phyloP scores from a whole-genome alignment of 2,113 vertebrate genomes.

The Cyphomyrus discorhynchus region DNA sequence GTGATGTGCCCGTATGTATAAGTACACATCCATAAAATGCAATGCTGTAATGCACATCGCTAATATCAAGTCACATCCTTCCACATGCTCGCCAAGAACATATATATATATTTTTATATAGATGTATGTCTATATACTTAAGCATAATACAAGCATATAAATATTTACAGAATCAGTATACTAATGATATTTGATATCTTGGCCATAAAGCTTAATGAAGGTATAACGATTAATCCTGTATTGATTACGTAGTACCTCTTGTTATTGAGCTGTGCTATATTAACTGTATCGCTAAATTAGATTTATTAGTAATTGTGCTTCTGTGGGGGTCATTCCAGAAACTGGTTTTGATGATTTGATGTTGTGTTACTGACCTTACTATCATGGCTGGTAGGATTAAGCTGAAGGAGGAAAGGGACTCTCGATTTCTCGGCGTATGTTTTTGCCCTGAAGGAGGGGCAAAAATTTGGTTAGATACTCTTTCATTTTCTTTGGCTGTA shows the following conservation, averaged over 20 bases:
- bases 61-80: background rate
- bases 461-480: background rate
- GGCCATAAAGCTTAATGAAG: constrained; percentile 18
- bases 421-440: background rate
- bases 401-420: background rate
- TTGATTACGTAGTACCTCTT: constrained; percentile 22
- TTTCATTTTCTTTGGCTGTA: too few species aligned
- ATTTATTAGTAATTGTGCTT: constrained; percentile 6
- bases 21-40: background rate
- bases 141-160: background rate
- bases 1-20: background rate
- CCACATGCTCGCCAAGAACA: background rate
- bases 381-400: background rate
- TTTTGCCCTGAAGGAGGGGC: background rate
- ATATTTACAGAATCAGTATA: constrained; percentile 12
- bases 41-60: background rate
- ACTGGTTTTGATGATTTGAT: constrained; percentile 3
- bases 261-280: constrained; percentile 23
- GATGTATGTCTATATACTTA: constrained; percentile 1
- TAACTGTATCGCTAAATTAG: constrained; percentile 13
- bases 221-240: constrained; percentile 19
- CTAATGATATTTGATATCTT: constrained; percentile 20
- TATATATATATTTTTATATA: background rate
- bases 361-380: background rate
- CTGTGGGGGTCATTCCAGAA: constrained; percentile 20